A percentile compares a stretch with the other conserved stretches of the same genome.
Evolutionary conservation across 2,888 invertebrate genomes (phyloP).

Genomic region (Melanchra persicariae): DNA sequence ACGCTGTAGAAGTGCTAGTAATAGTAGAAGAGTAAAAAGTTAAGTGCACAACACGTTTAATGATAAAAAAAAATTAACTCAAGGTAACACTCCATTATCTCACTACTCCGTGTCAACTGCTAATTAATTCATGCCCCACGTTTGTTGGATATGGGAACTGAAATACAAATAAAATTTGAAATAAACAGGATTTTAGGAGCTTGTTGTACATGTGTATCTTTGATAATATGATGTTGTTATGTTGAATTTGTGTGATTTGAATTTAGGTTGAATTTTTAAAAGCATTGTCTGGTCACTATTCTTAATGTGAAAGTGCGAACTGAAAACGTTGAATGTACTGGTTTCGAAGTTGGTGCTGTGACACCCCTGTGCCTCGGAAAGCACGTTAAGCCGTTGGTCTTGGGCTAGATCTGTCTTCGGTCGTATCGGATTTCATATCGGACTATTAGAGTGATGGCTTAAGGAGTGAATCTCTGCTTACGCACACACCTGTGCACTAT

Average conservation of each 20-base stretch:
- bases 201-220: constrained; percentile 35
- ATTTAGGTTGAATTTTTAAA: constrained; percentile 35
- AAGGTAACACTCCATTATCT: constrained; percentile 1
- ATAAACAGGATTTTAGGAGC: constrained; percentile 50
- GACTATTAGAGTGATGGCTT: no score
- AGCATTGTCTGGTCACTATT: constrained; percentile 27
- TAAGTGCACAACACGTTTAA: not conserved
- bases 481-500: no score
- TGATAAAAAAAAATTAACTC: not conserved
- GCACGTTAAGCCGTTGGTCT: no score
- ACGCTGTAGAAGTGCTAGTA: no score
- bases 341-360: no score
- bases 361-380: no score
- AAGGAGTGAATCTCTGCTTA: no score
- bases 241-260: constrained; percentile 29
- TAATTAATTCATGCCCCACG: constrained; percentile 62
- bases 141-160: constrained; percentile 29
- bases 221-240: constrained; percentile 33
- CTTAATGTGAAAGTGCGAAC: not conserved
- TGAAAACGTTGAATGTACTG: not conserved
- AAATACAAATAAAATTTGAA: constrained; percentile 41
- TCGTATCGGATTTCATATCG: no score
- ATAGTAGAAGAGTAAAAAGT: no score
- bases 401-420: no score
- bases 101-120: constrained; percentile 14